Conservation (phyloP, 2,888 invertebrate species). For the Calameuta idolon region DNA sequence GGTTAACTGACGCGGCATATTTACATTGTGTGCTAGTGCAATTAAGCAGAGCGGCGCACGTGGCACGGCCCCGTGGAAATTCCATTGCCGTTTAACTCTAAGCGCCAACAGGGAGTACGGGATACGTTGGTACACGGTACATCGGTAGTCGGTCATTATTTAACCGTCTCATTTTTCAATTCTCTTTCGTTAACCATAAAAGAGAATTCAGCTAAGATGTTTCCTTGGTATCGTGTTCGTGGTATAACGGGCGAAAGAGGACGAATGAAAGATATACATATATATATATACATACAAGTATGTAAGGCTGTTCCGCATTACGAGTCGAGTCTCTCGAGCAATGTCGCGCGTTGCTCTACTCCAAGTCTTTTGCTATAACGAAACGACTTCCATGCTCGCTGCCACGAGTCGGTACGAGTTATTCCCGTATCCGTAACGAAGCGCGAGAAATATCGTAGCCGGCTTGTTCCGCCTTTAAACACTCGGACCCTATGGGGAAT, state of each 20-base stretch:
- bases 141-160: background rate
- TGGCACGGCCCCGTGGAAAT: slow-evolving; percentile 1
- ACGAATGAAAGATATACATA: background rate
- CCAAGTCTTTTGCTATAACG: background rate
- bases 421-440: slow-evolving; percentile 9
- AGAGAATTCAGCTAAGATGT: background rate
- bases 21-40: slow-evolving; percentile 63
- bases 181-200: background rate
- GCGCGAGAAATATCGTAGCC: slow-evolving; percentile 7
- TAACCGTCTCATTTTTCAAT: background rate
- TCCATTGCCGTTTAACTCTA: background rate
- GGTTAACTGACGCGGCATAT: slow-evolving; percentile 63
- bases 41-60: slow-evolving; percentile 48
- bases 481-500: background rate
- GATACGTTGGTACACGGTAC: background rate
- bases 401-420: background rate
- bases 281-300: background rate
- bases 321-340: background rate
- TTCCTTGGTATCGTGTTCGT: background rate
- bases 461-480: slow-evolving; percentile 5
- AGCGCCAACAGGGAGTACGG: background rate
- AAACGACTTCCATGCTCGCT: background rate
- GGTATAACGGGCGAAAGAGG: background rate
- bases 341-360: background rate
- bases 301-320: background rate